Evolutionary conservation across 1,140 invertebrate species (phyloP).

Genomic region (Ectropis grisescens): DNA sequence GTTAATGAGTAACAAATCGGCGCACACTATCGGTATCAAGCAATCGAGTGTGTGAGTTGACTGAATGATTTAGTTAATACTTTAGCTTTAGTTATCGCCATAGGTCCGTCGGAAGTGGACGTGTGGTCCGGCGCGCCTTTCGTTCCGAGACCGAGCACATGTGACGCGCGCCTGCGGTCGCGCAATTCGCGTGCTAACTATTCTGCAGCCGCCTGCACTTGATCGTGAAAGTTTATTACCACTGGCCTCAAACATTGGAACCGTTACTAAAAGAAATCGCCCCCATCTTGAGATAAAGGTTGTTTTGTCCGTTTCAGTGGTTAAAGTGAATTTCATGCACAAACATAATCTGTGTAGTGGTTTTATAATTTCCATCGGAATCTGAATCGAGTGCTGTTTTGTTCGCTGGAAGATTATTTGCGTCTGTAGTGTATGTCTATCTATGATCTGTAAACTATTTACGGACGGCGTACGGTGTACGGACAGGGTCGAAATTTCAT

Average conservation of each 20-base stretch:
- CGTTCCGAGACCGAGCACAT: slow-evolving; percentile 15
- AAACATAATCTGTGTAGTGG: too few relatives aligned
- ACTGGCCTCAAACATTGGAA: slow-evolving; percentile 55
- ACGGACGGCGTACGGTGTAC: too few relatives aligned
- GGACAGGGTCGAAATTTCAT: slow-evolving; percentile 20
- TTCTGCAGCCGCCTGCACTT: slow-evolving; percentile 41
- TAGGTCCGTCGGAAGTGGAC: slow-evolving; percentile 37
- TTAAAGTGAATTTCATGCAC: slow-evolving; percentile 3
- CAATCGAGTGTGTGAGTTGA: too few relatives aligned
- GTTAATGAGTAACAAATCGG: too few relatives aligned
- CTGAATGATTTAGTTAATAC: too few relatives aligned
- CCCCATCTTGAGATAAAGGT: slow-evolving; percentile 22
- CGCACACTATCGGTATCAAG: too few relatives aligned
- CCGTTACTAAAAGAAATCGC: slow-evolving; percentile 57
- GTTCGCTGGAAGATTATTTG: too few relatives aligned
- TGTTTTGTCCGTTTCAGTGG: slow-evolving; percentile 14
- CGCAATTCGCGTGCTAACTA: slow-evolving; percentile 27
- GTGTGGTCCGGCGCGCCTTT: slow-evolving; percentile 14
- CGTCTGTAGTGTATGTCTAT: too few relatives aligned
- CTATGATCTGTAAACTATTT: too few relatives aligned
- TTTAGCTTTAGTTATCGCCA: slow-evolving; percentile 36
- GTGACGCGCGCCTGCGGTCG: slow-evolving; percentile 15
- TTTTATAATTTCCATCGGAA: too few relatives aligned
- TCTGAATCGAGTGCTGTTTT: too few relatives aligned
- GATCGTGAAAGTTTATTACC: slow-evolving; percentile 62